Evolutionary conservation across 2,113 vertebrate species (phyloP).

Genomic region (Micromys minutus): DNA sequence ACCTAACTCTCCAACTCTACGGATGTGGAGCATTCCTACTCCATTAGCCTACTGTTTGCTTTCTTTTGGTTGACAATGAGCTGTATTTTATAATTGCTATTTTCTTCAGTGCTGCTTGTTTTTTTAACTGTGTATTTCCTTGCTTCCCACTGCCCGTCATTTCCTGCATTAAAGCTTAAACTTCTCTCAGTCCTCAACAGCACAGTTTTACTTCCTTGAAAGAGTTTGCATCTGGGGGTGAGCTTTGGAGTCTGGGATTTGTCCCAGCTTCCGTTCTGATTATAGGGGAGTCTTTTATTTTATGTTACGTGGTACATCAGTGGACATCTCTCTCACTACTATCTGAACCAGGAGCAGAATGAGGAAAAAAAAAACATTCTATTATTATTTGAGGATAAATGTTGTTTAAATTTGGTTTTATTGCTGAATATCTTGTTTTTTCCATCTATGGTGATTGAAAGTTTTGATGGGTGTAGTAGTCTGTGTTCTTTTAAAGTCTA

Average conservation of each 20-base stretch:
- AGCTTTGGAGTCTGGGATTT: background rate
- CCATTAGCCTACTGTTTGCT: constrained; percentile 7
- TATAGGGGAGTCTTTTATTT: background rate
- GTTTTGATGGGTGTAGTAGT: background rate
- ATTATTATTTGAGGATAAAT: background rate
- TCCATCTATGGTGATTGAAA: background rate
- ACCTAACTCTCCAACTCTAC: background rate
- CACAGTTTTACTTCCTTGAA: constrained; percentile 12
- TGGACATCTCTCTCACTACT: background rate
- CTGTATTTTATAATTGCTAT: constrained; percentile 15
- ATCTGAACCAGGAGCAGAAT: background rate
- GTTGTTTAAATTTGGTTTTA: background rate
- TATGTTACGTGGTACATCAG: background rate
- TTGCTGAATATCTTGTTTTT: background rate
- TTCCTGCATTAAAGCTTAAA: background rate
- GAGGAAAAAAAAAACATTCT: background rate
- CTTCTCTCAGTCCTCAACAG: background rate
- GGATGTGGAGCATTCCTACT: constrained; percentile 21
- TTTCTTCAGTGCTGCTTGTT: constrained; percentile 9
- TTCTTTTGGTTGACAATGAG: background rate
- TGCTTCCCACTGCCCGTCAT: background rate
- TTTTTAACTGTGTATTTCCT: background rate
- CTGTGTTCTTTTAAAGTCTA: background rate
- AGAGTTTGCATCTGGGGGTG: constrained; percentile 35
- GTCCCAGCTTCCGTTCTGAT: background rate